Evolutionary conservation across 2,888 invertebrate genomes (phyloP), one percentile per base, ranked within the genome.

Genomic region (Leucania comma): DNA sequence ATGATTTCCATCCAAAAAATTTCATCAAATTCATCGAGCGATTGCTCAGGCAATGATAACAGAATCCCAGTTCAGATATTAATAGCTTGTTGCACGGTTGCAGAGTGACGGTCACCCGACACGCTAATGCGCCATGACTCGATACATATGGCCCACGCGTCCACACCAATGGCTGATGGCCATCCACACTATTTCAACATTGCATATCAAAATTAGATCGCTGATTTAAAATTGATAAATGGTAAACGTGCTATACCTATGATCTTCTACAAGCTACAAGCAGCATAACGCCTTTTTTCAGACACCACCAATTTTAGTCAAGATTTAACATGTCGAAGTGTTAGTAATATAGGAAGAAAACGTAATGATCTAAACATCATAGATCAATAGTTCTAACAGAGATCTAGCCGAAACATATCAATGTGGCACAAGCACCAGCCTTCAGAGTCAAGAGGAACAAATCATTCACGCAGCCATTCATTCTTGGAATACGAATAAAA

Each of bases 111-210:
- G 90, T 91, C 93, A 96, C 87, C 93, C 92, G 95, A 96, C 88
- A 95, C 95, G 93, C 84, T 95, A 96, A 96, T 96, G 95, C 84
- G 90, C 89, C 86, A 85, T 94, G 95, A 96, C 92, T 90, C 91
- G 95, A 94, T 94, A 94, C 95, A 95, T 86, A 95, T 95, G 95
- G 94, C 89, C 87, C 88, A 88, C 90, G 88, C 90, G 91, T 92
- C 91, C 87, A 89, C 66, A 90, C 90, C 42, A 26, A 66, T 72
- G 66, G n/a, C 26, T 22, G 87, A 87, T 86, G 80, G 80, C 74
- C 81, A 77, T 75, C 80, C 48, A 73, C 68, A 82, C 57, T 68
- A 80, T 84, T 84, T 82, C 85, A 48, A 82, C 72, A 84, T 83
- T 62, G 63, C 63, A 56, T 29, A 57, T 70, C 14, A 38, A 50